Conservation (phyloP, 1,140 invertebrate species). For the Odontomachus brunneus region DNA sequence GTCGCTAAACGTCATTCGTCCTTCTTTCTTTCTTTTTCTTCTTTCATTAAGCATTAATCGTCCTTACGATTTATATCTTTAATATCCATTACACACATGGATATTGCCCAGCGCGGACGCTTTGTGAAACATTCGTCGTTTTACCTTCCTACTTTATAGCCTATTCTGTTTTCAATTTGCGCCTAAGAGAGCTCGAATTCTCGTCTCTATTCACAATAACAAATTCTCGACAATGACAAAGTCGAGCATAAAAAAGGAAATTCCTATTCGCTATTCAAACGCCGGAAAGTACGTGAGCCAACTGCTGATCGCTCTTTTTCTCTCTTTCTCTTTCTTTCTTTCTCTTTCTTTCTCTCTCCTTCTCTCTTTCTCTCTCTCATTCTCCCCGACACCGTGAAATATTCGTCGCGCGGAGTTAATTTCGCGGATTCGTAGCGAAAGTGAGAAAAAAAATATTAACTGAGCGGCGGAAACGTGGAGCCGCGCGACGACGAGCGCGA, state of each 20-base stretch:
- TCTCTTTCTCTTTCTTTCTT: too few species aligned
- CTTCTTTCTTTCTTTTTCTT: neutral
- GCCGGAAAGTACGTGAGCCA: conserved; percentile 38
- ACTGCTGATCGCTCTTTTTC: conserved; percentile 31
- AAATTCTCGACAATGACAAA: conserved; percentile 42
- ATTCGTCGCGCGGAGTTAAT: conserved; percentile 34
- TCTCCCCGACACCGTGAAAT: conserved; percentile 4
- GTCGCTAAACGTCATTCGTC: neutral
- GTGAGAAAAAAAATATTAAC: too few species aligned
- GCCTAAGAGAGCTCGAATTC: neutral
- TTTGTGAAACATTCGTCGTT: neutral
- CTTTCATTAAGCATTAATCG: conserved; percentile 15
- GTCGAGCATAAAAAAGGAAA: conserved; percentile 12
- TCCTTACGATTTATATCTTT: conserved; percentile 14
- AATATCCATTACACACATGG: neutral
- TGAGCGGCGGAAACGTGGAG: too few species aligned
- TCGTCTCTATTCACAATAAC: conserved; percentile 32
- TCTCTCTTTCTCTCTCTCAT: too few species aligned
- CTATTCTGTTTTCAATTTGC: too few species aligned
- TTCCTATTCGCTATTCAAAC: conserved; percentile 45
- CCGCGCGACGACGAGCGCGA: too few species aligned
- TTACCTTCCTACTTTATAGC: too few species aligned
- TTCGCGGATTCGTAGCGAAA: conserved; percentile 3
- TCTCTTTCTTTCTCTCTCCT: too few species aligned
- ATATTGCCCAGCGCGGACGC: neutral